Conservation (phyloP, 1,140 invertebrate genomes). For the Oryctes rhinoceros region DNA sequence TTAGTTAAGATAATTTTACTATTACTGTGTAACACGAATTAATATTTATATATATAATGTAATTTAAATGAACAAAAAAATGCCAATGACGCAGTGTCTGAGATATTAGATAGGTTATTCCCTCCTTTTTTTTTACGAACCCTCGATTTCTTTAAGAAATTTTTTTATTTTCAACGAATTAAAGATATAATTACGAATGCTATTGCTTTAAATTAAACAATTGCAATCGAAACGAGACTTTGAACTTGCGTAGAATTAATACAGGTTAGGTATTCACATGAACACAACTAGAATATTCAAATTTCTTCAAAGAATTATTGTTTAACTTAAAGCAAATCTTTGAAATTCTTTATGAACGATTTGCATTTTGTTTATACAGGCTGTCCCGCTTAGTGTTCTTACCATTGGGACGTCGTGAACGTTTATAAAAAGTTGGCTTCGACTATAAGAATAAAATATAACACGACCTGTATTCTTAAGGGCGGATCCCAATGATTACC, state of each 20-base stretch:
- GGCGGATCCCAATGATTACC: too few relatives aligned
- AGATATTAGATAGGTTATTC: slow-evolving; percentile 52
- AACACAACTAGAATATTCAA: too few relatives aligned
- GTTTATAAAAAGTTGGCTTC: too few relatives aligned
- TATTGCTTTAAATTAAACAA: slow-evolving; percentile 27
- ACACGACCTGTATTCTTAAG: too few relatives aligned
- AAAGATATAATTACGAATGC: not conserved
- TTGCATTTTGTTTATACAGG: too few relatives aligned
- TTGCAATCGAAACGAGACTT: slow-evolving; percentile 1
- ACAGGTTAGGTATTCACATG: too few relatives aligned
- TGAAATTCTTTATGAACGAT: too few relatives aligned
- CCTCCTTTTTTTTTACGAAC: slow-evolving; percentile 44
- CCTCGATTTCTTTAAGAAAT: slow-evolving; percentile 50
- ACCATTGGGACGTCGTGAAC: too few relatives aligned
- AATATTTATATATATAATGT: slow-evolving; percentile 43
- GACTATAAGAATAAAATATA: too few relatives aligned
- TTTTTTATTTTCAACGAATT: slow-evolving; percentile 50
- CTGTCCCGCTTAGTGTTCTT: too few relatives aligned
- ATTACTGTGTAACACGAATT: slow-evolving; percentile 43
- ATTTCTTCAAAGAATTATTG: too few relatives aligned
- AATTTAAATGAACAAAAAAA: slow-evolving; percentile 39
- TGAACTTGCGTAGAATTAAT: not conserved
- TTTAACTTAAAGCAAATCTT: too few relatives aligned
- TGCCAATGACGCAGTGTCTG: slow-evolving; percentile 53
- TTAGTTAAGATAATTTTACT: slow-evolving; percentile 36